These are phyloP conservation scores for Eristalis pertinax DNA, from an alignment of 2,888 invertebrate genomes.

Conservation along the genomic window DNA sequence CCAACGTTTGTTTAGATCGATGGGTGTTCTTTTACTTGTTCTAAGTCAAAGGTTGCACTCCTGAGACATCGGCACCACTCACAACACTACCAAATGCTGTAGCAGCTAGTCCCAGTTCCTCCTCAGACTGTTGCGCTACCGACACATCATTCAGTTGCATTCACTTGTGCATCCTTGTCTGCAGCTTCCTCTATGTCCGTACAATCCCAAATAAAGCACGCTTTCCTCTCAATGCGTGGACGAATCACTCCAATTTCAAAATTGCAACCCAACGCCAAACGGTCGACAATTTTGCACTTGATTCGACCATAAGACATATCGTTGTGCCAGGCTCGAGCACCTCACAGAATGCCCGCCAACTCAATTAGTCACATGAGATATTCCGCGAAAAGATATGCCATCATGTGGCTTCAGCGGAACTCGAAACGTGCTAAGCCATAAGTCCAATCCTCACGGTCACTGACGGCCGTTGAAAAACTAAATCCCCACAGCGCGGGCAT, in stretches of 20 bases:
- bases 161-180: too few relatives aligned
- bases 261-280: background rate
- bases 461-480: background rate
- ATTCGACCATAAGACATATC: background rate
- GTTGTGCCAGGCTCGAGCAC: background rate
- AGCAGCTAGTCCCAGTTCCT: too few relatives aligned
- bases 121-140: too few relatives aligned
- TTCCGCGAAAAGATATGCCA: background rate
- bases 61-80: too few relatives aligned
- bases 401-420: background rate
- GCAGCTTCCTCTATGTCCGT: too few relatives aligned
- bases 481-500: constrained; percentile 34
- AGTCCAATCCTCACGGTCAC: background rate
- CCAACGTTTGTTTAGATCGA: too few relatives aligned
- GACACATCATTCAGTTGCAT: too few relatives aligned
- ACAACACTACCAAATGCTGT: too few relatives aligned
- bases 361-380: constrained; percentile 1
- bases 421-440: background rate
- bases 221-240: too few relatives aligned
- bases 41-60: too few relatives aligned
- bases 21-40: too few relatives aligned
- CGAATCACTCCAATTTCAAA: background rate
- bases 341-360: background rate
- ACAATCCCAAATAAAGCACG: too few relatives aligned
- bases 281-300: background rate